These are phyloP conservation scores for Blastobasis adustella DNA, from an alignment of 2,888 invertebrate species.

Conservation along the genomic window DNA sequence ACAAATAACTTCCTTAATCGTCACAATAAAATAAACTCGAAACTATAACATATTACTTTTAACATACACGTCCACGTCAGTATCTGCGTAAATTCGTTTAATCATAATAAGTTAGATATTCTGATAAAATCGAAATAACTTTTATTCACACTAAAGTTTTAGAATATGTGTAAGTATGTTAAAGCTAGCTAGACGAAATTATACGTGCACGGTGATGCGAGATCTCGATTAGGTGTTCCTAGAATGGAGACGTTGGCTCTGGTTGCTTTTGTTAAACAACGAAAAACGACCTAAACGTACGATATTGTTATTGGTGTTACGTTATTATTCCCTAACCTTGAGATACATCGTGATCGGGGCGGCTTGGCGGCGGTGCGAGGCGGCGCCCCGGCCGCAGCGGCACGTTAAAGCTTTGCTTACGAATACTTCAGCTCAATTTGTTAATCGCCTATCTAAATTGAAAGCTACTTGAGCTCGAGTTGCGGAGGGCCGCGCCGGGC, in stretches of 20 bases:
- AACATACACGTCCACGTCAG: slow-evolving; percentile 45
- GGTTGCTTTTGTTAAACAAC: background rate
- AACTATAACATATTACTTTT: slow-evolving; percentile 56
- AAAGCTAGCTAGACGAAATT: slow-evolving; percentile 51
- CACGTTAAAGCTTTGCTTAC: slow-evolving; percentile 66
- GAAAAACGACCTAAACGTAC: slow-evolving; percentile 3
- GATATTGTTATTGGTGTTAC: slow-evolving; percentile 20
- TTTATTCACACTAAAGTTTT: slow-evolving; percentile 69
- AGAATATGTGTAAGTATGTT: slow-evolving; percentile 64
- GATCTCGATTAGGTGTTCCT: slow-evolving; percentile 25
- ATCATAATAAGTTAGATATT: slow-evolving; percentile 61
- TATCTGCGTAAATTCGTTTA: slow-evolving; percentile 66
- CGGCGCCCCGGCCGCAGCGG: slow-evolving; percentile 22
- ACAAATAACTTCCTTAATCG: slow-evolving; percentile 62
- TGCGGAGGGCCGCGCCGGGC: slow-evolving; percentile 44
- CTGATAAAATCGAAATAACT: slow-evolving; percentile 69
- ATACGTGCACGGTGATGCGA: slow-evolving; percentile 63
- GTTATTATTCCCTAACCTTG: slow-evolving; percentile 17
- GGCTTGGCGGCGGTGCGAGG: slow-evolving; percentile 58
- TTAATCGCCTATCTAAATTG: slow-evolving; percentile 71
- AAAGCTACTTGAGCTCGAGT: slow-evolving; percentile 55
- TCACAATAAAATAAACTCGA: slow-evolving; percentile 61
- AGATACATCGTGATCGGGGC: slow-evolving; percentile 46
- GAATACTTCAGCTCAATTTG: slow-evolving; percentile 62
- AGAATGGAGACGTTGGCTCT: too few relatives aligned